Evolutionary conservation across 2,888 invertebrate species (phyloP).

Genomic region (Ennomos erosarius): DNA sequence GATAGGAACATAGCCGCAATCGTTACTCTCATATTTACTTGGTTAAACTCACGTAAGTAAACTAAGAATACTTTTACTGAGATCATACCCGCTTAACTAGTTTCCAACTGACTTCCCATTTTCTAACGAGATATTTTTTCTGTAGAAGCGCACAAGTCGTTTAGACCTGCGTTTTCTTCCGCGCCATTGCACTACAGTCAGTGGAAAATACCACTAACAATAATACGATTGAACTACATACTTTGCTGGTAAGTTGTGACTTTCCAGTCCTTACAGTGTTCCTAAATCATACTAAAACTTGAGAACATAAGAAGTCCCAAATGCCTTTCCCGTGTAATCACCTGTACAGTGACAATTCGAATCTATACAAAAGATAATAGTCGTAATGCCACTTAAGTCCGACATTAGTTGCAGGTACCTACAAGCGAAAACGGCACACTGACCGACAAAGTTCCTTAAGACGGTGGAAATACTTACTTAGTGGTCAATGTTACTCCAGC

Average conservation of each 20-base stretch:
- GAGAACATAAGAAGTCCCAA: slow-evolving; percentile 55
- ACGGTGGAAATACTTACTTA: slow-evolving; percentile 62
- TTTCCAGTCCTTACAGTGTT: slow-evolving; percentile 17
- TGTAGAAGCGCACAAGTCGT: slow-evolving; percentile 55
- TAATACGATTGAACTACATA: slow-evolving; percentile 13
- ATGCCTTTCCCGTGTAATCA: slow-evolving; percentile 66
- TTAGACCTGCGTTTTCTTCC: slow-evolving; percentile 57
- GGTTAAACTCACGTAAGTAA: slow-evolving; percentile 36
- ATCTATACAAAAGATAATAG: slow-evolving; percentile 57
- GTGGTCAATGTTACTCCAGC: slow-evolving; percentile 46
- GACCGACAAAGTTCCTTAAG: slow-evolving; percentile 69
- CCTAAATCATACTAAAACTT: slow-evolving; percentile 34
- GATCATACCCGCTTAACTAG: slow-evolving; percentile 62
- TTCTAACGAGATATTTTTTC: slow-evolving; percentile 81
- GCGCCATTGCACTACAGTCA: slow-evolving; percentile 45
- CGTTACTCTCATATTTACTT: slow-evolving; percentile 30
- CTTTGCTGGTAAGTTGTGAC: slow-evolving; percentile 12
- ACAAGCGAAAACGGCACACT: slow-evolving; percentile 60
- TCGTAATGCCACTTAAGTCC: slow-evolving; percentile 46
- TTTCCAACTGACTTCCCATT: slow-evolving; percentile 78
- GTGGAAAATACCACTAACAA: slow-evolving; percentile 60
- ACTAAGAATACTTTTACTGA: slow-evolving; percentile 64
- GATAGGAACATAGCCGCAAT: slow-evolving; percentile 12
- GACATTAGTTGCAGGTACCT: slow-evolving; percentile 44
- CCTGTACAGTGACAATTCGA: slow-evolving; percentile 36